Evolutionary conservation across 2,888 invertebrate species (phyloP), one percentile per base, ranked within the genome.

Genomic region (Bellardia pandia): DNA sequence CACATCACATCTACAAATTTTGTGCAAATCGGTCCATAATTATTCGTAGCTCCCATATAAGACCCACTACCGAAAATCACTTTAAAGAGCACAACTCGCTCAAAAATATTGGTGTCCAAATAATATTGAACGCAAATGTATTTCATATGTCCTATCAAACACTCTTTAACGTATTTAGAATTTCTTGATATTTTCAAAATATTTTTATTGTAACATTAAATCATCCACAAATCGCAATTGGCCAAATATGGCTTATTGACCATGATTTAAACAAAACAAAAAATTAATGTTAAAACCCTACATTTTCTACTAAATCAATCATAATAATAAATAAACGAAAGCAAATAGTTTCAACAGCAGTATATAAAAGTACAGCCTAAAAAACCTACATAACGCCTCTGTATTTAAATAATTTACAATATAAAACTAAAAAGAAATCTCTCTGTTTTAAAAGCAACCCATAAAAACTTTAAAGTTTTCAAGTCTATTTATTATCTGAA

Each of bases 341-440:
- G 16, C 4, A 45, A 56, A 68, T 75, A 72, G 60, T 62, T 60
- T 16, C 60, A 72, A 71, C 66, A 58, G 48, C n/a, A 16, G 40
- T 45, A 45, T 5, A 66, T 5, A 66, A 68, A 68, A 78, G 48
- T 66, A 76, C 45, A 72, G 53, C 56, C 48, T 45, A 45, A 76
- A 51, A 86, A 80, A 58, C 86, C 86, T 84, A 86, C 86, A 84
- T 84, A 77, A 84, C 86, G 86, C 86, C 86, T 78, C 53, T 69
- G 58, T 85, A 81, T 77, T 76, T 76, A 79, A 86, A 78, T 75
- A 85, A 85, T 87, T 78, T 85, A 77, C n/a, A 68, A 51, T 16
- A 53, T 72, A 62, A 72, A 60, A 77, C 74, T 14, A 51, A 81
- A 58, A 69, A 11, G 45, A 42, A 45, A 33, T 53, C 58, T 84